A percentile compares a stretch with the other conserved stretches of the same genome.
These are phyloP conservation scores for Troglohyphantes excavatus DNA, from an alignment of 2,888 invertebrate genomes.

Conservation along the genomic window DNA sequence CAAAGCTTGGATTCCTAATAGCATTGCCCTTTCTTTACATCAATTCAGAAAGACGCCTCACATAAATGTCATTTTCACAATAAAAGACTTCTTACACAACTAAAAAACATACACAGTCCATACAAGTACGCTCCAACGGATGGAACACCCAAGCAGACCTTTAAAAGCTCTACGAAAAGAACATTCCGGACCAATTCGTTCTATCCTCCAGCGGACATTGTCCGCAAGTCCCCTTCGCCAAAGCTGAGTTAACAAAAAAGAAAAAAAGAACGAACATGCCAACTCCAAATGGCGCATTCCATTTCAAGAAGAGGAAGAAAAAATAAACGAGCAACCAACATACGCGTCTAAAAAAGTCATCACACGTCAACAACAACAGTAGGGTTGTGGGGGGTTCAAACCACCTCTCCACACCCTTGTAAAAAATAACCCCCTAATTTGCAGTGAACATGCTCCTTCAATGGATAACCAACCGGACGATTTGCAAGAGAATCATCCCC, in stretches of 20 bases:
- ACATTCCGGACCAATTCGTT: conserved; percentile 17
- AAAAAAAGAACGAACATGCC: not conserved
- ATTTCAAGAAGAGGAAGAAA: not conserved
- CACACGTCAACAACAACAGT: conserved; percentile 73
- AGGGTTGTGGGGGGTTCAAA: conserved; percentile 20
- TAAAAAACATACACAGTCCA: not conserved
- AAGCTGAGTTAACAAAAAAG: not conserved
- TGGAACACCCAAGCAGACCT: not conserved
- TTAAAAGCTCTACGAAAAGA: not conserved
- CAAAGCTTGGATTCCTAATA: not conserved
- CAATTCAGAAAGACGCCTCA: not conserved
- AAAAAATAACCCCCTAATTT: conserved; percentile 69
- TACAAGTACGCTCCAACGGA: not conserved
- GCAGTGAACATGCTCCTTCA: conserved; percentile 48
- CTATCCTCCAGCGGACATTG: conserved; percentile 10
- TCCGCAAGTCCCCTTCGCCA: conserved; percentile 5
- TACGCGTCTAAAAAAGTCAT: conserved; percentile 72
- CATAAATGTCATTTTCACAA: conserved; percentile 1
- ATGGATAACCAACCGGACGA: conserved; percentile 35
- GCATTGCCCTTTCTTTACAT: no score
- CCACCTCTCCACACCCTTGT: conserved; percentile 64
- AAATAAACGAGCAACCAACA: conserved; percentile 4
- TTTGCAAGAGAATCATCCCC: conserved; percentile 17
- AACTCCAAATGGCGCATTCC: not conserved
- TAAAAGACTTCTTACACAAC: not conserved